Percentiles rank a stretch among this genome's conserved stretches.
These are phyloP conservation scores for Vireo griseus DNA, from an alignment of 2,797 vertebrate genomes.

Conservation along the genomic window DNA sequence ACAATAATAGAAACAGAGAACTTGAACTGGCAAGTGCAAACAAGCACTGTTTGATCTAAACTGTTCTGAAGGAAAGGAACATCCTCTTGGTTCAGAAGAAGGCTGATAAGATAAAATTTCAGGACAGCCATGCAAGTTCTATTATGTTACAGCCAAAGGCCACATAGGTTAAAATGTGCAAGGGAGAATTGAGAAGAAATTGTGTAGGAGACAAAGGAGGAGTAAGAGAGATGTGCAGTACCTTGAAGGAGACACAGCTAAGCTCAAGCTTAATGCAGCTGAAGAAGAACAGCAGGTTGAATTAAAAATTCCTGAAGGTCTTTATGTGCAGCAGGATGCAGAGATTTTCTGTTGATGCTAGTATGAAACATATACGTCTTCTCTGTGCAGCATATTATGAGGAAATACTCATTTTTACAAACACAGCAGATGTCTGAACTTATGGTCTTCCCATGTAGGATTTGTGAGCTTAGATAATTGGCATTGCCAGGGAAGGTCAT, in stretches of 20 bases:
- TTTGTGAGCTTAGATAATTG: background rate
- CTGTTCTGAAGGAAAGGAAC: background rate
- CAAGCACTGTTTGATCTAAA: background rate
- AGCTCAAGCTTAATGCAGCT: background rate
- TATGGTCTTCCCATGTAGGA: background rate
- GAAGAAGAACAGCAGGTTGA: background rate
- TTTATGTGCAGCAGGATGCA: background rate
- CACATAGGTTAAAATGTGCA: background rate
- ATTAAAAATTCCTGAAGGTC: background rate
- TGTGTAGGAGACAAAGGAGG: background rate
- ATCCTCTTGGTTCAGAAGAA: background rate
- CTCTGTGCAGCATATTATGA: background rate
- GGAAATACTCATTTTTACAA: background rate
- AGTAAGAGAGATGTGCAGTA: background rate
- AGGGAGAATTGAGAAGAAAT: background rate
- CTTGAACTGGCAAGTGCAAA: background rate
- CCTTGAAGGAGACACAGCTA: background rate
- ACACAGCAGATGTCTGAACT: background rate
- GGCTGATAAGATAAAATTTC: background rate
- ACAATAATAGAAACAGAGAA: background rate
- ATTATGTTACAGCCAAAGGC: background rate
- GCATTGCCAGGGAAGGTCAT: background rate
- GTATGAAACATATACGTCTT: background rate
- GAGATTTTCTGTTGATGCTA: background rate
- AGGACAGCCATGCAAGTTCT: background rate